Percentiles rank a stretch among this genome's conserved stretches.
These are phyloP conservation scores for Macrocentrus cingulum DNA, from an alignment of 1,140 invertebrate genomes.

Conservation along the genomic window DNA sequence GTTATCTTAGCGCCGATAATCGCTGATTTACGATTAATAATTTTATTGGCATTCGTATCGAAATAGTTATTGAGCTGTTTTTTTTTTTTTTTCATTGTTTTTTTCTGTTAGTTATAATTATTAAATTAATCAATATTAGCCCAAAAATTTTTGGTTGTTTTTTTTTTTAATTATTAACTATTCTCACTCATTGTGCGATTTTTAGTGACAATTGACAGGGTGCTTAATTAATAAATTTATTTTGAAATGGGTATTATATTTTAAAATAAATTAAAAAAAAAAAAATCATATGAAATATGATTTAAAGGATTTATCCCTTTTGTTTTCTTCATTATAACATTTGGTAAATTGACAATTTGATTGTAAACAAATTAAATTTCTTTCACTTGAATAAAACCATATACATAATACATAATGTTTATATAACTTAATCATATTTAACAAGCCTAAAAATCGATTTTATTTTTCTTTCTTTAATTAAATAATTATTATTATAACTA, in stretches of 20 bases:
- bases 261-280: slow-evolving; percentile 6
- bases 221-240: not conserved
- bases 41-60: slow-evolving; percentile 7
- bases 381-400: slow-evolving; percentile 41
- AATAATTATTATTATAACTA: not conserved
- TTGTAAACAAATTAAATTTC: slow-evolving; percentile 42
- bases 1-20: not conserved
- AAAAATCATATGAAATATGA: not conserved
- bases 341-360: slow-evolving; percentile 26
- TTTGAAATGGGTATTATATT: not conserved
- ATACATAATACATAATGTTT: slow-evolving; percentile 37
- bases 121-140: too few relatives aligned
- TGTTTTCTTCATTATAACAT: slow-evolving; percentile 17
- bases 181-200: slow-evolving; percentile 18
- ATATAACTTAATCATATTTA: slow-evolving; percentile 1
- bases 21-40: too few relatives aligned
- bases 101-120: too few relatives aligned
- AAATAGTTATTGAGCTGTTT: slow-evolving; percentile 12
- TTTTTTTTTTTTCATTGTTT: slow-evolving; percentile 5
- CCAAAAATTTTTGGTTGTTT: too few relatives aligned
- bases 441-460: too few relatives aligned
- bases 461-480: too few relatives aligned
- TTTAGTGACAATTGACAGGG: slow-evolving; percentile 11
- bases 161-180: slow-evolving; percentile 3
- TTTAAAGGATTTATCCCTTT: slow-evolving; percentile 19